phyloP scores from a whole-genome alignment of 2,113 vertebrate genomes.

The Indri indri region DNA sequence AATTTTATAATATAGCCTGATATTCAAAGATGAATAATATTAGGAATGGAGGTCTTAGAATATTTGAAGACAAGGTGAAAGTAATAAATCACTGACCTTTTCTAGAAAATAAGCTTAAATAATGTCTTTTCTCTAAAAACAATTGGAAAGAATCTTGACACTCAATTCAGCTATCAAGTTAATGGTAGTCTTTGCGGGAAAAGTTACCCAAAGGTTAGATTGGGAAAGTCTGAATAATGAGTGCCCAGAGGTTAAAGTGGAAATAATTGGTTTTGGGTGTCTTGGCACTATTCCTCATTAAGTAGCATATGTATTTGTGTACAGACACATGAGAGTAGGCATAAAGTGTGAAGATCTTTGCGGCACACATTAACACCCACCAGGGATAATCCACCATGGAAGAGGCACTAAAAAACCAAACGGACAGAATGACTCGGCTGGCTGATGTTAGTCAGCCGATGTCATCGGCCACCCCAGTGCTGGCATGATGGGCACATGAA shows the following conservation, averaged over 20 bases:
- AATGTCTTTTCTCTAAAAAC: not conserved
- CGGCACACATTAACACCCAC: not conserved
- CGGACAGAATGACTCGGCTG: not conserved
- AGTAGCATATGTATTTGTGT: not conserved
- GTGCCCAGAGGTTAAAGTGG: not conserved
- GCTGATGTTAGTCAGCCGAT: not conserved
- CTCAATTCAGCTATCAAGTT: not conserved
- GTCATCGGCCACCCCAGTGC: not conserved
- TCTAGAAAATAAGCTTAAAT: not conserved
- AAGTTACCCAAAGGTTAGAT: not conserved
- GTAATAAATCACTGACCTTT: not conserved
- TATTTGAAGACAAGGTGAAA: conserved; percentile 25
- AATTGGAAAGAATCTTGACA: not conserved
- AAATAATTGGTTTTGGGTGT: not conserved
- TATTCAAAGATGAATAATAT: conserved; percentile 22
- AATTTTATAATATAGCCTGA: not conserved
- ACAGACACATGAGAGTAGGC: not conserved
- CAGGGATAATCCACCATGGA: not conserved
- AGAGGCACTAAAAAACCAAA: not conserved
- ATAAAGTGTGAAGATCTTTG: not conserved
- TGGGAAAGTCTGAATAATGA: not conserved
- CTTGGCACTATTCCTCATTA: not conserved
- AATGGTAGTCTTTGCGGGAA: not conserved
- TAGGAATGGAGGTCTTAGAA: not conserved
- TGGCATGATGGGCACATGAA: not conserved